Evolutionary conservation across 2,888 invertebrate species (phyloP), one percentile per base, ranked within the genome.

Genomic region (Lysandra bellargus): DNA sequence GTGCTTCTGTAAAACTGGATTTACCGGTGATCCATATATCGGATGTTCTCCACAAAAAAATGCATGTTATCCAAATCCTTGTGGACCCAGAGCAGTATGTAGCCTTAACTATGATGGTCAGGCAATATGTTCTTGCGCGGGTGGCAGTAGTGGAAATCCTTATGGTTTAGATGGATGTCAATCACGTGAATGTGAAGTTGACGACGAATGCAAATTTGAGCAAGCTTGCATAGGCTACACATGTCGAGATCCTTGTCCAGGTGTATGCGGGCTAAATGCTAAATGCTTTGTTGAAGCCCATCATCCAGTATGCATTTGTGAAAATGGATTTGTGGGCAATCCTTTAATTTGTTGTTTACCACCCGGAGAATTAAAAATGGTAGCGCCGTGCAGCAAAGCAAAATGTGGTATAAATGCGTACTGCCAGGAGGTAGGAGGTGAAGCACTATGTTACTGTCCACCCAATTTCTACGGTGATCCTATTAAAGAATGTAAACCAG

Each of bases 171-270:
- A 93, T 76, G 97, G 97, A 6, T 98, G 98, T 84, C 96, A 96
- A 83, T 96, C 97, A n/a, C 96, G 96, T 81, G 97, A 98, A 92
- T 98, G 98, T 89, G 96, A 96, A 86, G 95, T 96, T 37, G 97
- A 98, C 86, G 96, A 96, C 79, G 98, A 98, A 87, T 98, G 98
- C 87, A 93, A 96, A 37, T 88, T 94, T 80, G 95, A 96, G 84
- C 96, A 96, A 89, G 97, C 97, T 37, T 98, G 98, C 85, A 97
- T 98, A 87, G 97, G 97, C 53, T 97, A 97, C 86, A 95, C 96
- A 84, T 98, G 98, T 85, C 95, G 96, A 82, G 97, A 98, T 90
- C 98, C 98, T 44, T 98, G 98, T 84, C 96, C 97, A 0, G 97
- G 97, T 76, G 96, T 96, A 37, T 98, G 98, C 87, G 98, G 98